Evolutionary conservation across 2,888 invertebrate genomes (phyloP), one percentile per base, ranked within the genome.

Genomic region (Cabera pusaria): DNA sequence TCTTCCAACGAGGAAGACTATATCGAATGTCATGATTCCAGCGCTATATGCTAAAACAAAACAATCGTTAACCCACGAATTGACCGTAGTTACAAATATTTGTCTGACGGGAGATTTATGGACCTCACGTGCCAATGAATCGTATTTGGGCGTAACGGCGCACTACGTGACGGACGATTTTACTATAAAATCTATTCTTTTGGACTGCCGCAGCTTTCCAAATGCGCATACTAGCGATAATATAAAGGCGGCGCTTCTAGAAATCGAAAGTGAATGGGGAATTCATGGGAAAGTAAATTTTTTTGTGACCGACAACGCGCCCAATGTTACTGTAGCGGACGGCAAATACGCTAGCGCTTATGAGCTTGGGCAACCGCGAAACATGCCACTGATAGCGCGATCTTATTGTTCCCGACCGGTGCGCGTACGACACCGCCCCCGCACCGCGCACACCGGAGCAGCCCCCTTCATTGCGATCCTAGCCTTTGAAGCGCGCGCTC

Each of bases 251-350:
- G 53, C 49, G 27, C 19, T 65, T n/a, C 10, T 6, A 11, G 18
- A 20, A 9, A 9, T 47, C 10, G 32, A 37, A 0, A 44, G 46
- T 2, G 22, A 43, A 11, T 56, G 28, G 23, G 17, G 10, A 1
- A 6, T 61, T 5, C 44, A 12, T 18, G 9, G 39, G 3, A 63
- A 61, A 57, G 31, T 51, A 3, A 56, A 58, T 29, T 62, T 66
- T 44, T 31, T 44, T 1, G 43, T 65, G 0, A 52, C 41, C 2
- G 63, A 70, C 25, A 71, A 65, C 44, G 63, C 56, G 0, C 11
- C 57, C 1, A 61, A 64, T 32, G 45, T 70, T n/a, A n/a, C n/a
- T 1, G 45, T 49, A 0, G 56, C 49, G 22, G 60, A 55, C 2
- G 20, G 58, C 1, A 36, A 48, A 27, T 36, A 49, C n/a, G n/a